Evolutionary conservation across 2,888 invertebrate genomes (phyloP), one percentile per base, ranked within the genome.

Genomic region (Euzophera pinguis): DNA sequence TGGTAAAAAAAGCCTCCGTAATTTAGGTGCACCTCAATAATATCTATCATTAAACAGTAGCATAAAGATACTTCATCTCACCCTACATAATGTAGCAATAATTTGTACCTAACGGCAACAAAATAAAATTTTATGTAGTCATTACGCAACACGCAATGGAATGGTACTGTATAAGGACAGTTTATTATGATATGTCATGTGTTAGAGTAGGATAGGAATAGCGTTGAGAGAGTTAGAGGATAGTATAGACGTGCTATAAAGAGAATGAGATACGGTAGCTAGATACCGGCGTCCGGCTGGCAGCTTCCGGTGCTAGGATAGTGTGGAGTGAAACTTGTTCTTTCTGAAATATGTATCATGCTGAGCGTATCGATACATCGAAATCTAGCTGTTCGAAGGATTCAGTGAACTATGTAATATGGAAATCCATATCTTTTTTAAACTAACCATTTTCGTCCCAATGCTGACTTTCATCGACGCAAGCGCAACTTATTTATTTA

Each of bases 201-300:
- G 73, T 60, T 58, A 62, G 71, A 86, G 62, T 61, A 73, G 65
- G 81, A 84, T 61, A 62, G 67, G 51, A 60, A 55, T 55, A 61
- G 60, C 53, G 54, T 56, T 61, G 70, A 65, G 59, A 62, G 75
- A 81, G 73, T 67, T 77, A 74, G 81, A 82, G 67, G 64, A 72
- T 64, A 63, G 66, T 73, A 73, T 76, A 77, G 74, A 72, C 71
- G 71, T 71, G 75, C 73, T 75, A 72, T 71, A 72, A 73, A 77
- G 73, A 73, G 82, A 85, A 76, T 73, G 81, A 81, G 87, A 85
- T 74, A 77, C 73, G 78, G 84, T 82, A 79, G 88, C 80, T 84
- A 85, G 87, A 86, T 88, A 88, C 69, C 78, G 70, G 77, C 84
- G 78, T 87, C 87, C 86, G 88, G 83, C 79, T 60, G 69, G 71